Conservation (phyloP, 1,140 invertebrate species). For the Eriosoma lanigerum region DNA sequence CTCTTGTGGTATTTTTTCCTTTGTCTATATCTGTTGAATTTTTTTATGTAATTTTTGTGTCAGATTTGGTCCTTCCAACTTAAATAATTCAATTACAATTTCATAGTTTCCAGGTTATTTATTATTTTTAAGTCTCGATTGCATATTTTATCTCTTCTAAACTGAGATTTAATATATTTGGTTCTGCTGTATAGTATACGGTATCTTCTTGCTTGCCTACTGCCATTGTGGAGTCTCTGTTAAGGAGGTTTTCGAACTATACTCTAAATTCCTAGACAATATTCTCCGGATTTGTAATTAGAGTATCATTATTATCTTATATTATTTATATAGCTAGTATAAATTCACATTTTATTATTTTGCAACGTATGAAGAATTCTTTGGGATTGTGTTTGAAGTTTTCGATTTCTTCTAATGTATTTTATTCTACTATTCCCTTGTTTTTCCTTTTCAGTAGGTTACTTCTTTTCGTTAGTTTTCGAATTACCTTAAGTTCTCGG, state of each 20-base stretch:
- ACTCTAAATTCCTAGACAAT: neutral
- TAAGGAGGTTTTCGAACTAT: no score
- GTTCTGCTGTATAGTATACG: constrained; percentile 5
- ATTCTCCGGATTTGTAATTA: constrained; percentile 14
- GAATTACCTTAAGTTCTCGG: constrained; percentile 1
- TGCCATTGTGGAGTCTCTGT: neutral
- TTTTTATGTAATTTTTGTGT: no score
- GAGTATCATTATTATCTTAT: neutral
- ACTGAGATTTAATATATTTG: neutral
- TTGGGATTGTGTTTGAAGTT: constrained; percentile 16
- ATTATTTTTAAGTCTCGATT: no score
- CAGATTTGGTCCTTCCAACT: no score
- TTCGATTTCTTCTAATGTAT: neutral
- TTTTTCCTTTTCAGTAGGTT: neutral
- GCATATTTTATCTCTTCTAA: no score
- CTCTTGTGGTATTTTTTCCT: no score
- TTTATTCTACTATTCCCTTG: constrained; percentile 11
- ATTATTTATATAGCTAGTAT: no score
- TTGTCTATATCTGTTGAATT: no score
- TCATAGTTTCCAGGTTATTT: no score
- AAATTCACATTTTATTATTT: no score
- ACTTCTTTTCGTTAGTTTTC: neutral
- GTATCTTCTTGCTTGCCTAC: neutral
- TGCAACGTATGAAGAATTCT: constrained; percentile 18
- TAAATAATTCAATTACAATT: no score